These are phyloP conservation scores for Stegophylla sp. DNA, from an alignment of 2,888 invertebrate species.

Conservation along the genomic window DNA sequence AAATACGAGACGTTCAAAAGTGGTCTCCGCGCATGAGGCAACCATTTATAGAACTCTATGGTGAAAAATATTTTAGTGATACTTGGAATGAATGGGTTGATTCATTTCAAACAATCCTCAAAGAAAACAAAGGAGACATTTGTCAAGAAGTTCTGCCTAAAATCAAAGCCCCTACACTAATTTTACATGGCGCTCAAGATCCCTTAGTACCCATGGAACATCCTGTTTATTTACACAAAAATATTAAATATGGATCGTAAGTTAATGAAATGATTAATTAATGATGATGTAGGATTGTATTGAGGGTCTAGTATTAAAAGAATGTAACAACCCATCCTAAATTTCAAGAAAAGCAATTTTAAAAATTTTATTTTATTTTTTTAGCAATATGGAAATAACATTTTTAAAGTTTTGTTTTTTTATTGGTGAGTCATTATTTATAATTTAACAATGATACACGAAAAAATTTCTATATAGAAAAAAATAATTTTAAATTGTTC, in stretches of 20 bases:
- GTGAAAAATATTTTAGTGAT: constrained; percentile 73
- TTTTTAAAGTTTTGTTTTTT: too few species aligned
- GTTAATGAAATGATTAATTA: constrained; percentile 62
- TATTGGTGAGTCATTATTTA: too few species aligned
- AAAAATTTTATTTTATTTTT: too few species aligned
- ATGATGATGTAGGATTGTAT: too few species aligned
- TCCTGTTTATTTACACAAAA: constrained; percentile 73
- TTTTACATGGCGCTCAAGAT: constrained; percentile 85
- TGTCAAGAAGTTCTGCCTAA: constrained; percentile 72
- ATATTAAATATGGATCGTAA: constrained; percentile 75
- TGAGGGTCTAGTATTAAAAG: too few species aligned
- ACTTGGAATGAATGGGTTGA: constrained; percentile 80
- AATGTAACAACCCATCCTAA: too few species aligned
- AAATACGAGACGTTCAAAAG: constrained; percentile 74
- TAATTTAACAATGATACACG: too few species aligned
- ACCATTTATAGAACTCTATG: constrained; percentile 77
- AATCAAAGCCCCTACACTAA: constrained; percentile 78
- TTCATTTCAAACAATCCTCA: constrained; percentile 69
- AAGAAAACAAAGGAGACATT: constrained; percentile 74
- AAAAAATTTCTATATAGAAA: too few species aligned
- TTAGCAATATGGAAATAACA: too few species aligned
- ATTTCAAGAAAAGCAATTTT: too few species aligned
- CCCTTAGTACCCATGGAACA: constrained; percentile 78
- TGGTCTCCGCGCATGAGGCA: constrained; percentile 83
- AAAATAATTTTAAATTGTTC: too few species aligned